Evolutionary conservation across 2,888 invertebrate genomes (phyloP).

Genomic region (Leptinotarsa tumamoca): DNA sequence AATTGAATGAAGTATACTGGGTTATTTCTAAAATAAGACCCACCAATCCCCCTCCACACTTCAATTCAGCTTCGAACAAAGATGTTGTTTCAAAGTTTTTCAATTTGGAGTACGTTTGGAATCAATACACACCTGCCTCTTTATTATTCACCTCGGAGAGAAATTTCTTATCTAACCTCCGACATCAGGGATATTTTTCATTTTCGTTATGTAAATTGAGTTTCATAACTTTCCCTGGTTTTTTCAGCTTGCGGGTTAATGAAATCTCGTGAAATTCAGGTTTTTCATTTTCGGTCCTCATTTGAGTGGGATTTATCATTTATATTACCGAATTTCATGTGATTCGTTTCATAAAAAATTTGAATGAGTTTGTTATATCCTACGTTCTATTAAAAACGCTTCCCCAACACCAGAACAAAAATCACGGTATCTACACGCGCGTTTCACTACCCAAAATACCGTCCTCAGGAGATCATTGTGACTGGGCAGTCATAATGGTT

Average conservation of each 20-base stretch:
- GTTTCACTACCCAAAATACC: too few species aligned
- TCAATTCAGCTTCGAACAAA: not conserved
- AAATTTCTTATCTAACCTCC: not conserved
- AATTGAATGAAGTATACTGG: too few species aligned
- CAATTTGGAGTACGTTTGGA: constrained; percentile 1
- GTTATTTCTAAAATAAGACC: not conserved
- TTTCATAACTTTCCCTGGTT: constrained; percentile 23
- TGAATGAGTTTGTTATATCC: not conserved
- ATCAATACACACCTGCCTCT: constrained; percentile 11
- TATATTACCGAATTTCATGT: not conserved
- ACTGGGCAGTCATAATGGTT: too few species aligned
- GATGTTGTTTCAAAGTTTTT: not conserved
- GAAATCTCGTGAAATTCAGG: constrained; percentile 7
- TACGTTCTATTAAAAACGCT: too few species aligned
- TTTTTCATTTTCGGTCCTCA: constrained; percentile 15
- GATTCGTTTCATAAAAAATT: not conserved
- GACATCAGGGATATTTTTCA: constrained; percentile 20
- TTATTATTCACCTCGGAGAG: constrained; percentile 6
- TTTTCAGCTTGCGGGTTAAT: constrained; percentile 23
- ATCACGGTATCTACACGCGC: too few species aligned
- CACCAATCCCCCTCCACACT: not conserved
- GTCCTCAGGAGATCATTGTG: too few species aligned
- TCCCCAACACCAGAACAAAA: too few species aligned
- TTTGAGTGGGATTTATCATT: not conserved
- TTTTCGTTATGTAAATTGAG: constrained; percentile 26